These are phyloP conservation scores for Drosophila varians DNA, from an alignment of 1,140 invertebrate species.

Conservation along the genomic window DNA sequence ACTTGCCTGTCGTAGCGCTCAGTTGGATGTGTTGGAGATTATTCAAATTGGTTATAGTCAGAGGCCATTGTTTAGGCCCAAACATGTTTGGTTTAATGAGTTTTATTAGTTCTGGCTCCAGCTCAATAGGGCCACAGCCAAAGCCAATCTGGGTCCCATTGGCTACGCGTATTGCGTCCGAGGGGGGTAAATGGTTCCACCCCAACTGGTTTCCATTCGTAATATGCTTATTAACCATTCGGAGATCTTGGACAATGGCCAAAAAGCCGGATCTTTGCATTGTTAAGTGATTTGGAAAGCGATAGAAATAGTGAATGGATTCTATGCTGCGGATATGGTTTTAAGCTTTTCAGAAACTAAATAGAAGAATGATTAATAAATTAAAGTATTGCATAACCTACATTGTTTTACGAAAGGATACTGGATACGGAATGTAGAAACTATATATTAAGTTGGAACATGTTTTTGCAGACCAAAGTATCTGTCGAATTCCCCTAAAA, in stretches of 20 bases:
- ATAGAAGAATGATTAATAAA: not conserved
- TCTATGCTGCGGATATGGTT: conserved; percentile 3
- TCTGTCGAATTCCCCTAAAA: no score
- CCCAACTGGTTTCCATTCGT: conserved; percentile 62
- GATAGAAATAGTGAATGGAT: conserved; percentile 50
- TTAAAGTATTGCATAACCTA: no score
- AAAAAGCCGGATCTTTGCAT: conserved; percentile 27
- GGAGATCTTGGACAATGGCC: conserved; percentile 42
- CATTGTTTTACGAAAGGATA: no score
- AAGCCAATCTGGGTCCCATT: conserved; percentile 47
- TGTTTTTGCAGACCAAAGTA: no score
- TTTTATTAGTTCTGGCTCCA: conserved; percentile 70
- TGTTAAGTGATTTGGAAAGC: conserved; percentile 48
- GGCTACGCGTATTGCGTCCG: conserved; percentile 42
- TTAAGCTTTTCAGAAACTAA: not conserved
- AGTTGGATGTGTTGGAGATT: conserved; percentile 56
- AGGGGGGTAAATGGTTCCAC: conserved; percentile 25
- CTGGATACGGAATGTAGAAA: no score
- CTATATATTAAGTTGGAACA: no score
- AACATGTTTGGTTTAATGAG: conserved; percentile 78
- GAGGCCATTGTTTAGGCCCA: conserved; percentile 73
- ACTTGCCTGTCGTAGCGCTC: conserved; percentile 20
- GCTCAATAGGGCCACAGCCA: conserved; percentile 25
- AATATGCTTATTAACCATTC: conserved; percentile 69
- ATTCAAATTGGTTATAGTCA: conserved; percentile 66